These are phyloP conservation scores for Sebastes cheni DNA, from an alignment of 2,797 vertebrate species.

Conservation along the genomic window DNA sequence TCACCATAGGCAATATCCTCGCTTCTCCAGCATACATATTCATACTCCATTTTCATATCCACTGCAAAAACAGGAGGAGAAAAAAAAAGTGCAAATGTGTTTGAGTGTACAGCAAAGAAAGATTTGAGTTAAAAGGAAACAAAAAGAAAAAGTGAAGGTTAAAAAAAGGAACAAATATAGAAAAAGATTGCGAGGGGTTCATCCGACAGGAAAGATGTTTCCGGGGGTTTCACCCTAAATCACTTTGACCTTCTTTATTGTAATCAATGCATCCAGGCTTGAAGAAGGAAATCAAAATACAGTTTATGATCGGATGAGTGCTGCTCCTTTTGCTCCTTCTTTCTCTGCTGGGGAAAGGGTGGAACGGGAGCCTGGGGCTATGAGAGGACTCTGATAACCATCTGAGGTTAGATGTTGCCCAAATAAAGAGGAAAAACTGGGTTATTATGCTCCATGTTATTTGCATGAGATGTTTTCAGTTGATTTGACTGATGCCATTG, in stretches of 20 bases:
- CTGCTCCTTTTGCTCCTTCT: conserved; percentile 46
- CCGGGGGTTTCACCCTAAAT: conserved; percentile 41
- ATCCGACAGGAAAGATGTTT: conserved; percentile 21
- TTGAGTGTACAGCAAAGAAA: conserved; percentile 53
- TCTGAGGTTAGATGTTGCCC: conserved; percentile 62
- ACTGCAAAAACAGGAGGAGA: conserved; percentile 56
- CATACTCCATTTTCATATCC: conserved; percentile 79
- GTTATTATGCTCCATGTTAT: conserved; percentile 43
- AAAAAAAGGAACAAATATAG: conserved; percentile 7
- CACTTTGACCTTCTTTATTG: conserved; percentile 56
- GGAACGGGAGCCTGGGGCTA: conserved; percentile 58
- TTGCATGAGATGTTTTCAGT: conserved; percentile 11
- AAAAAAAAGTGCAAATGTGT: conserved; percentile 61
- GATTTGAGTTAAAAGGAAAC: conserved; percentile 37
- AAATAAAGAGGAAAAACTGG: conserved; percentile 63
- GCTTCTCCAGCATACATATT: conserved; percentile 81
- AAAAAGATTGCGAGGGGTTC: conserved; percentile 21
- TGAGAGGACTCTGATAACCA: conserved; percentile 56
- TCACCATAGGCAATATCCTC: conserved; percentile 83
- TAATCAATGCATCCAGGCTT: conserved; percentile 54
- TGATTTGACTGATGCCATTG: background rate
- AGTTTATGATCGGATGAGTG: conserved; percentile 57
- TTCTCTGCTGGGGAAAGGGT: conserved; percentile 64
- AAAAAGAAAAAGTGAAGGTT: conserved; percentile 33
- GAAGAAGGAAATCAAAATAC: conserved; percentile 59